Evolutionary conservation across 2,888 invertebrate genomes (phyloP), one percentile per base, ranked within the genome.

Genomic region (Diabrotica balteata): DNA sequence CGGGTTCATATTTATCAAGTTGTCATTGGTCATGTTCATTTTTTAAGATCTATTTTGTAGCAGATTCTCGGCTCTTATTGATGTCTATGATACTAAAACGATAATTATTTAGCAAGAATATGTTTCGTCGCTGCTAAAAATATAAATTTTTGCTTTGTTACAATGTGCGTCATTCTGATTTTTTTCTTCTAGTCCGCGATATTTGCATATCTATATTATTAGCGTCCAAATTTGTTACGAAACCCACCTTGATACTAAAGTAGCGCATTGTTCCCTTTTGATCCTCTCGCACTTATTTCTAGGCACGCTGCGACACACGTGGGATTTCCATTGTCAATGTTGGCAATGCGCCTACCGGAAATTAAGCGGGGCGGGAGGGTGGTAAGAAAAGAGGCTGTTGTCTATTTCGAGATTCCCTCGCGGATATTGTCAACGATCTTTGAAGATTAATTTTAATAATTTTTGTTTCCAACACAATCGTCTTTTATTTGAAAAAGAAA

Each of bases 271-370:
- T 79, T 78, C 76, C 75, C 74, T 66, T 70, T 60, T 69, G 72
- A 74, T 76, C 72, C 72, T 68, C 68, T 47, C 68, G 69, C 67
- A 67, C 74, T 75, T 80, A 80, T 80, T 80, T 80, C 76, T 67
- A 74, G 78, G 71, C 76, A 71, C 64, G 64, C n/a, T 57, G 55
- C 22, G 17, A 50, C 71, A 71, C 75, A 77, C 76, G 77, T 77
- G 80, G 81, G 81, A 80, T 82, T 83, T 82, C 82, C 82, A 83
- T 84, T 83, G 83, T 83, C 81, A 80, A 76, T 80, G 80, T 82
- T 84, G 83, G 83, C 83, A 83, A 73, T 72, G 79, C 75, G 82
- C 82, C 82, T 80, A 78, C 81, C 80, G 81, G 81, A 82, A 82
- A 80, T 77, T 71, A 67, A 42, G 75, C 69, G 75, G 78, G 73